Base-by-base conservation (phyloP, 2,797 vertebrate genomes). In the Amblyopsis hoosieri region DNA sequence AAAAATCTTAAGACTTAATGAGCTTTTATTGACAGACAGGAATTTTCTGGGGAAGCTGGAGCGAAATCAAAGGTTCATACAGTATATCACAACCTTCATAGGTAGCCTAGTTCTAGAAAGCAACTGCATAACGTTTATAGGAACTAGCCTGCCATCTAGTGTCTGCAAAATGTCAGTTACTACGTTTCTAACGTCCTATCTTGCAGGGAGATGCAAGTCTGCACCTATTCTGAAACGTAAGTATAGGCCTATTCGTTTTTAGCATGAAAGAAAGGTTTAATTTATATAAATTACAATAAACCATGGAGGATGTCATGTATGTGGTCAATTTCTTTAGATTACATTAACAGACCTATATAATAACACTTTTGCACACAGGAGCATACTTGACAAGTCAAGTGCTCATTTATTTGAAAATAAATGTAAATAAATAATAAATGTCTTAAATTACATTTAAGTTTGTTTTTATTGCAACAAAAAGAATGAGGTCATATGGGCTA, bases 121-220 rank as follows among this genome's bases (percentile, higher is more conserved):
- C 66, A 76, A 57, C 45, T 52, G 1, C 57, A 15, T 50, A 69
- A 45, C 60, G 37, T 79, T 75, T 69, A 15, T 14, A 79, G 64
- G 71, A 58, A 54, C 78, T 68, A 78, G 69, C 80, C 83, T 88
- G 90, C 90, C 89, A 90, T 84, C 92, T 88, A 87, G 89, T 88
- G 91, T 83, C 23, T 29, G 23, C 74, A 57, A 48, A 52, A 19
- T 60, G 64, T 64, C 53, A 42, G 57, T 64, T 78, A 69, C 37
- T 12, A 10, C 12, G 3, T 12, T 10, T 42, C 45, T 59, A 60
- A 66, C 56, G 45, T 19, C 85, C 54, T 87, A 57, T 90, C 57
- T 92, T 88, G 29, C 90, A 96, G 94, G 92, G 59, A 85, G 78
- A 64, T 96, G 95, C 85, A 93, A 75, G 74, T 80, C 76, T 55